Evolutionary conservation across 1,140 invertebrate species (phyloP), one percentile per base, ranked within the genome.

Genomic region (Lepidurus packardi): DNA sequence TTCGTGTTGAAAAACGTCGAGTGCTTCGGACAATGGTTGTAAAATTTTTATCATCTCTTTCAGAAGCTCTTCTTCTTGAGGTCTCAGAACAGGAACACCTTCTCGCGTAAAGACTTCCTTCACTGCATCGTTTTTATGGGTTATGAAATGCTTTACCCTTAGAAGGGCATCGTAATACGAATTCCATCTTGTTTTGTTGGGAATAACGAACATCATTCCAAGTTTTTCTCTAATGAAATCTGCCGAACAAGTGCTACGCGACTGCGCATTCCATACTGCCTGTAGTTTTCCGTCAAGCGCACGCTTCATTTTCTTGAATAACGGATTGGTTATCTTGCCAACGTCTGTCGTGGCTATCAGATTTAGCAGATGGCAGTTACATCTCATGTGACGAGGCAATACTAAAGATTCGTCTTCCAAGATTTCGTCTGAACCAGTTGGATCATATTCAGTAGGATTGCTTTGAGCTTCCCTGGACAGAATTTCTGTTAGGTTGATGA

Each of bases 131-230:
- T 79, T 79, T 75, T 79, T 79, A 3, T 77, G 11, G 16, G 77
- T 75, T 7, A 79, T n/a, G 43, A 79, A 42, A 42, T 78, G 45
- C n/a, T 16, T 41, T n/a, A 79, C 44, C 16, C 78, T 45, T 45
- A 41, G 41, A 43, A 75, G 45, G 45, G 76, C 76, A 43, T 79
- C 78, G 74, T 78, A 79, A 75, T 78, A 78, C 10, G 76, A 79
- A 75, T 79, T 77, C n/a, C 78, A 79, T 74, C 47, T 24, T 47
- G 78, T 79, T 41, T 47, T 65, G 44, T 78, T 75, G 21, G 43
- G 21, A 74, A 78, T 44, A 76, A 44, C 24, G 74, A 74, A 44
- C 25, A 25, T 21, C 24, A 77, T 24, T 78, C 43, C 73, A 34
- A 76, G 47, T 41, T 76, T 45, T 16, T 76, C 34, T n/a, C 44